A percentile compares a stretch with the other conserved stretches of the same genome.
Evolutionary conservation across 30 jellyfish, hydroid and myxozoan genomes (phyloP).

Genomic region (Cassiopea andromeda): DNA sequence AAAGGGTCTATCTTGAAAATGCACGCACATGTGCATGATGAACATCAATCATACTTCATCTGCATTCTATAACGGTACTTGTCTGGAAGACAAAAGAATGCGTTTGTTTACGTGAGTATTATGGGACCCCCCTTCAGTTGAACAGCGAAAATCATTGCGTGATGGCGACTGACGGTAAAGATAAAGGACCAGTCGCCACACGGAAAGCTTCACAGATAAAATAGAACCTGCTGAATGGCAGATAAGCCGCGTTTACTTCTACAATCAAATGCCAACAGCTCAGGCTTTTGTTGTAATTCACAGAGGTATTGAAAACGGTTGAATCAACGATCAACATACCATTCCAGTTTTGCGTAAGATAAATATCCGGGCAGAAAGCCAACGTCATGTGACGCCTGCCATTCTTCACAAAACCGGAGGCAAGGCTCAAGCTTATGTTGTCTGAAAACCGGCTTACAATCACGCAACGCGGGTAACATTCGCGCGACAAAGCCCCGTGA

Average conservation of each 20-base stretch:
- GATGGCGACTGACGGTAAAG: conserved; percentile 34
- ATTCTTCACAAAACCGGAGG: conserved; percentile 18
- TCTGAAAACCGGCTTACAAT: conserved; percentile 14
- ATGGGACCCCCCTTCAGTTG: conserved; percentile 19
- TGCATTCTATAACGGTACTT: background rate
- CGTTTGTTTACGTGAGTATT: background rate
- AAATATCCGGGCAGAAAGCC: conserved; percentile 32
- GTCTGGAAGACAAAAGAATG: background rate
- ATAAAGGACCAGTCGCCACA: conserved; percentile 81
- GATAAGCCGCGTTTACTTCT: conserved; percentile 51
- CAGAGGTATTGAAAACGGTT: conserved; percentile 18
- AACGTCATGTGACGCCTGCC: conserved; percentile 29
- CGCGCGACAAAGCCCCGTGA: background rate
- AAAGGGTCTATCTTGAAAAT: background rate
- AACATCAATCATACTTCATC: background rate
- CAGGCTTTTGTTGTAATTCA: conserved; percentile 13
- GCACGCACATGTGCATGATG: background rate
- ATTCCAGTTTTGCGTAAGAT: conserved; percentile 52
- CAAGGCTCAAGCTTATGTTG: background rate
- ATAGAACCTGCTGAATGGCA: conserved; percentile 40
- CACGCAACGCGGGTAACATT: conserved; percentile 43
- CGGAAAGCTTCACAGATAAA: conserved; percentile 48
- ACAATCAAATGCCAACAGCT: conserved; percentile 46
- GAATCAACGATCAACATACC: conserved; percentile 53
- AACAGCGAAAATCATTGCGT: conserved; percentile 36